Evolutionary conservation across 2,888 invertebrate genomes (phyloP).

Genomic region (Rapana venosa): DNA sequence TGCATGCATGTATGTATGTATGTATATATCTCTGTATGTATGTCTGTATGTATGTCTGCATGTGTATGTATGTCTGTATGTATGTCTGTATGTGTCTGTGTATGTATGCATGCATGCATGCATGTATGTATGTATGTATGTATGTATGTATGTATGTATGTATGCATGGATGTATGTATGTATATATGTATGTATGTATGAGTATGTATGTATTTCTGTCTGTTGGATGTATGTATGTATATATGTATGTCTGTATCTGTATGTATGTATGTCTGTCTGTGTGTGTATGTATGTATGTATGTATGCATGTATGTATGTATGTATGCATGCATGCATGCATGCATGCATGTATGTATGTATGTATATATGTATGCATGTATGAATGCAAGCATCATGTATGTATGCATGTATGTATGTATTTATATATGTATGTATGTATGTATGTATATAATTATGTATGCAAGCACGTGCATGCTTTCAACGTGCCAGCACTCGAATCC

Average conservation of each 20-base stretch:
- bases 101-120: neutral
- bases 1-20: too few relatives aligned
- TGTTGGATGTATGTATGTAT: neutral
- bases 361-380: neutral
- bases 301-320: too few relatives aligned
- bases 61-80: constrained; percentile 10
- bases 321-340: too few relatives aligned
- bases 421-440: too few relatives aligned
- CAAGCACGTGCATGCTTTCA: too few relatives aligned
- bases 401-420: neutral
- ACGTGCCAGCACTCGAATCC: too few relatives aligned
- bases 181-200: constrained; percentile 4
- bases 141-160: constrained; percentile 15
- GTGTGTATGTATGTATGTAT: neutral
- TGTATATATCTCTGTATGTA: constrained; percentile 10
- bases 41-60: neutral
- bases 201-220: neutral
- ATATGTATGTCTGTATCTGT: neutral
- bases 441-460: too few relatives aligned
- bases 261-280: too few relatives aligned
- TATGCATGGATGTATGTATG: constrained; percentile 17
- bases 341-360: too few relatives aligned
- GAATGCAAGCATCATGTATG: too few relatives aligned
- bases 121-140: neutral
- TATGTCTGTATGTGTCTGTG: constrained; percentile 2